Conservation (phyloP, 2,888 invertebrate species). For the Cerceris ruficornis region DNA sequence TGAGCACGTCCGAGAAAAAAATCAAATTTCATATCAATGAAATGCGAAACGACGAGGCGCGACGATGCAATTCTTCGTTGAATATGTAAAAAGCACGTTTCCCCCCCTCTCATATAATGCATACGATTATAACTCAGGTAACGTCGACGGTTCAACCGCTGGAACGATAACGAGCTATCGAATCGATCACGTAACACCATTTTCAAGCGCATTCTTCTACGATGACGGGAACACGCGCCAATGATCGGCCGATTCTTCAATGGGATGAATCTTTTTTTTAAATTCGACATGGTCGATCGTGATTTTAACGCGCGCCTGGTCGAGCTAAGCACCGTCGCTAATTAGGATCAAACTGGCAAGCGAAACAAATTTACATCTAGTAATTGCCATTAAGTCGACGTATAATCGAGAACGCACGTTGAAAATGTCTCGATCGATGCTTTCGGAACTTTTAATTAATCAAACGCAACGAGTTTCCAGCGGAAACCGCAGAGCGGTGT, state of each 20-base stretch:
- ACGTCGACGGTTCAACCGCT: neutral
- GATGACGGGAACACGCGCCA: neutral
- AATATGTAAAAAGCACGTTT: slow-evolving; percentile 39
- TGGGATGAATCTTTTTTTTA: neutral
- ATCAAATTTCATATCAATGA: slow-evolving; percentile 7
- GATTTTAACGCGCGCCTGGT: neutral
- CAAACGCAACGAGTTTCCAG: neutral
- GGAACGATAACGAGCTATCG: slow-evolving; percentile 17
- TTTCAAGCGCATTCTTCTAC: slow-evolving; percentile 18
- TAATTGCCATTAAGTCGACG: neutral
- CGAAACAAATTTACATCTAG: neutral
- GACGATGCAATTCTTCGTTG: slow-evolving; percentile 17
- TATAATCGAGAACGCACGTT: neutral
- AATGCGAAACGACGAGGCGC: slow-evolving; percentile 14
- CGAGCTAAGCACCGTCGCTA: neutral
- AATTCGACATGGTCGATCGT: neutral
- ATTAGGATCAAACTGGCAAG: neutral
- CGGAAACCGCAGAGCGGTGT: neutral
- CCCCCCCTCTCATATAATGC: slow-evolving; percentile 10
- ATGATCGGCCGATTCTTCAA: neutral
- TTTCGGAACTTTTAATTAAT: neutral
- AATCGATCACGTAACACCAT: slow-evolving; percentile 15
- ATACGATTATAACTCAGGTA: slow-evolving; percentile 21
- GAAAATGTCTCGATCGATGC: neutral
- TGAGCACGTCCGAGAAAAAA: neutral